Base-by-base conservation (phyloP, 2,888 invertebrate species). In the Parnassius apollo region DNA sequence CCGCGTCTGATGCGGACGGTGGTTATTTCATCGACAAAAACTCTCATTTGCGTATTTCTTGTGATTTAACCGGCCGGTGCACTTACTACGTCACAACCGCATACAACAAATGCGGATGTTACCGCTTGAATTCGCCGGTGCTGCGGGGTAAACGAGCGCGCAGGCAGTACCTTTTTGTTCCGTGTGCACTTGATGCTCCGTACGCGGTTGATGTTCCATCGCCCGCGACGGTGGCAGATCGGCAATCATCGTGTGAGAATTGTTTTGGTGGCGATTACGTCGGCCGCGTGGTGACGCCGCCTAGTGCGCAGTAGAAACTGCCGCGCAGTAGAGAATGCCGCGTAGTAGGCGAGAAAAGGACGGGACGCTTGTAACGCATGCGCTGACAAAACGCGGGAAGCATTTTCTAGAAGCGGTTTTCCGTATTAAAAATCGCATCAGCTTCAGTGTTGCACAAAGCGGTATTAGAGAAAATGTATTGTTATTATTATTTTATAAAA, bases 371-470 rank as follows among this genome's bases (percentile, higher is more conserved):
- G 13, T 55, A 65, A 77, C 89, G 90, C 90, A 89, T 89, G 91
- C 90, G 91, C 82, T 59, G 65, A 71, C 68, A 71, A 75, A 83
- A 83, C 83, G 88, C 88, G 88, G 88, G 89, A 87, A 90, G 79
- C 70, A 74, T 72, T 73, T 86, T 86, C 88, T 88, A 88, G 87
- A 89, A 86, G 76, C 75, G 73, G 75, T 77, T 63, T 57, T 54
- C 49, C 58, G 45, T 50, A 42, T 57, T 53, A 42, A 55, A 56
- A 65, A 60, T 49, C 49, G 49, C 49, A 18, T 45, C 42, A 51
- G 51, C 57, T 18, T 42, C 22, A 51, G 51, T 50, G 57, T 12
- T 58, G 25, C 44, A 25, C 25, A 22, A 51, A 4, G 25, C 49
- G 2, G 49, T 49, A 7, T 9, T 2, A 49, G 13, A 13, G 13